Base-by-base conservation (phyloP, 2,113 vertebrate species). In the Zootoca vivipara region DNA sequence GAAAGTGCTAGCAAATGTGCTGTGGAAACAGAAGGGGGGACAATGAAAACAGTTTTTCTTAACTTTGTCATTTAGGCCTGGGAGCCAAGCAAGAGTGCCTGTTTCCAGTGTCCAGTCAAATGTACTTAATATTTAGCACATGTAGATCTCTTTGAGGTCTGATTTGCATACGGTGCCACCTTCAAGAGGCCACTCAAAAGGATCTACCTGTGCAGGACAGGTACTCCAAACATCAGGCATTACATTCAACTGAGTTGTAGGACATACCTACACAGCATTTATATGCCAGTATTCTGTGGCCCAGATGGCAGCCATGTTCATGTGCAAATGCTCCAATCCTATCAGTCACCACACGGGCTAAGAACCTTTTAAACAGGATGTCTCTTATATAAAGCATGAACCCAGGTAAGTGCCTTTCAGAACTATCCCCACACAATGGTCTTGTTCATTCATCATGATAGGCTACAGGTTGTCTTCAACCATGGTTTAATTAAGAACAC, bases 1-100 rank as follows among this genome's bases (percentile, higher is more conserved):
- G 84, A 83, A 85, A 69, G 78, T 16, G 8, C 0, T 56, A 89
- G 78, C 78, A 82, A 89, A 91, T 70, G n/a, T 91, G 62, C 38
- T 88, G n/a, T 80, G 82, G 87, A 91, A 62, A 69, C 86, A 62
- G 40, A 93, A 91, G 80, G 85, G 74, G 87, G 78, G n/a, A 12
- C 13, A 87, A 78, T 15, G 85, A 85, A 91, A 73, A 62, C 74
- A 58, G 70, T 52, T 52, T 52, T 52, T 52, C 46, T 52, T 80
- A 35, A 16, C 78, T 90, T 62, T 88, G n/a, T 33, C 93, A n/a
- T 84, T 87, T 87, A 88, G 64, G 2, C 42, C 65, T 87, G 15
- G 72, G 84, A 90, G 92, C n/a, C 52, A 56, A 40, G 89, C 83
- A 2, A 90, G 81, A 90, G 9, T 86, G 24, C 78, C 87, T 82